phyloP scores from a whole-genome alignment of 2,113 vertebrate genomes.

The Cariama cristata region DNA sequence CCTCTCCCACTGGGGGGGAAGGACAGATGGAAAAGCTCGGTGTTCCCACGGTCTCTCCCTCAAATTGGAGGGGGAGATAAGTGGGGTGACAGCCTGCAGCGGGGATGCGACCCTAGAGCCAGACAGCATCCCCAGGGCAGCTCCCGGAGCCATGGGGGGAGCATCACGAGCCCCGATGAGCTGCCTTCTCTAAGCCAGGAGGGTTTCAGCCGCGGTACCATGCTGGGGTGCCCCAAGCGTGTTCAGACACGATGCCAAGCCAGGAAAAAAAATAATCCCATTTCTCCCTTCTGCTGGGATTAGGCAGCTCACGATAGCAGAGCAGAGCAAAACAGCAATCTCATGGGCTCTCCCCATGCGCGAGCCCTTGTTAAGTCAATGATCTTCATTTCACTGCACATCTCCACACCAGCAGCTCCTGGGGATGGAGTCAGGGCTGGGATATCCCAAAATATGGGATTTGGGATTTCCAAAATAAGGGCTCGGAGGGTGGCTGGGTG shows the following conservation, averaged over 20 bases:
- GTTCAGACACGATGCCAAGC: neutral
- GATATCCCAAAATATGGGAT: neutral
- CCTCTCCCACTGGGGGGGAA: neutral
- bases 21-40: neutral
- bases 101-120: fast-evolving
- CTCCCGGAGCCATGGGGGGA: neutral
- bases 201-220: neutral
- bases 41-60: neutral
- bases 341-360: fast-evolving
- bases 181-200: neutral
- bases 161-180: neutral
- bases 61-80: neutral
- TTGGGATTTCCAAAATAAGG: neutral
- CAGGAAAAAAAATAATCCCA: neutral
- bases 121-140: neutral
- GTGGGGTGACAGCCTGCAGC: neutral
- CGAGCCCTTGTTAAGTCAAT: neutral
- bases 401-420: fast-evolving
- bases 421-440: neutral
- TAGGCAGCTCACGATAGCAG: neutral
- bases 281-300: neutral
- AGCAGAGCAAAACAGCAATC: neutral
- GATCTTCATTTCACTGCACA: neutral
- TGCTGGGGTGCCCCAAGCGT: neutral
- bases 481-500: neutral